These are phyloP conservation scores for Danionella cerebrum DNA, from an alignment of 2,113 vertebrate genomes.

Conservation along the genomic window DNA sequence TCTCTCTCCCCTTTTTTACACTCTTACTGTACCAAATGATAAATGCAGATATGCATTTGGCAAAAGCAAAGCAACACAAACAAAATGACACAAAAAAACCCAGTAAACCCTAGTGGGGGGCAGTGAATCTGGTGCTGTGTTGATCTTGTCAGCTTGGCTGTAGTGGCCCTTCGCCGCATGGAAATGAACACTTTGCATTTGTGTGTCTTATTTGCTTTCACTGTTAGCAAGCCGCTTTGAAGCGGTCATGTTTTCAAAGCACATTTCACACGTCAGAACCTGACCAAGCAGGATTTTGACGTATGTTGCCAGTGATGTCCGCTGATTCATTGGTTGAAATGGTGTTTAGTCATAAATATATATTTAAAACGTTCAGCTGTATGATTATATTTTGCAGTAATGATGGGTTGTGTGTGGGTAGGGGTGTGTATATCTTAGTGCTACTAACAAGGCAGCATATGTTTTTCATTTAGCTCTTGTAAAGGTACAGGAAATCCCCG, in stretches of 20 bases:
- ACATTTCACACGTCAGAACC: background rate
- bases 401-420: background rate
- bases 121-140: background rate
- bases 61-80: conserved; percentile 14
- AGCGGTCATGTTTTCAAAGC: background rate
- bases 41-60: conserved; percentile 10
- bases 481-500: background rate
- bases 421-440: background rate
- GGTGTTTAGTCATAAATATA: background rate
- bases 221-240: background rate
- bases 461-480: background rate
- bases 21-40: conserved; percentile 3
- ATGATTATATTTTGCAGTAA: conserved; percentile 6
- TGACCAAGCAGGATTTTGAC: background rate
- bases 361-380: background rate
- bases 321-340: background rate
- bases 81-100: background rate
- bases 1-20: background rate
- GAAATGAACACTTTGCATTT: conserved; percentile 7
- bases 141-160: background rate
- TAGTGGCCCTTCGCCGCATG: conserved; percentile 7
- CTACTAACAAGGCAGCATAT: background rate
- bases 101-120: conserved; percentile 18
- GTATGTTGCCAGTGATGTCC: conserved; percentile 16
- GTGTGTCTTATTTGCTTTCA: background rate